Evolutionary conservation across 2,888 invertebrate genomes (phyloP).

Genomic region (Mactromeris polynyma): DNA sequence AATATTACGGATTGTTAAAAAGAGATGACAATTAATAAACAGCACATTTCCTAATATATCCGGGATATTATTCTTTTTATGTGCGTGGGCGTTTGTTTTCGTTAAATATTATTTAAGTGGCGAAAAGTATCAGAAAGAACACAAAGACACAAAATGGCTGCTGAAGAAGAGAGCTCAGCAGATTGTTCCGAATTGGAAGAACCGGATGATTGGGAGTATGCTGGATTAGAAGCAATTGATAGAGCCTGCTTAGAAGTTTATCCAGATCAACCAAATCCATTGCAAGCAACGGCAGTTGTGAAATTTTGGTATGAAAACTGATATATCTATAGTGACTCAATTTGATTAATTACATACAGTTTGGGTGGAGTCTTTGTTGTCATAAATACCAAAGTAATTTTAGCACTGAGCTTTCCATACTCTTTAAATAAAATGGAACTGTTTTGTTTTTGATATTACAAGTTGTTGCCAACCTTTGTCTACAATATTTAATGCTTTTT

Average conservation of each 20-base stretch:
- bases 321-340: neutral
- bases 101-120: neutral
- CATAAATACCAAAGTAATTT: neutral
- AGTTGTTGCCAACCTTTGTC: no score
- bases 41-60: neutral
- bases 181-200: constrained; percentile 56
- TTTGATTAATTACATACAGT: neutral
- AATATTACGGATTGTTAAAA: neutral
- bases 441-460: no score
- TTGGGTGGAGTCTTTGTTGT: constrained; percentile 14
- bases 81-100: constrained; percentile 4
- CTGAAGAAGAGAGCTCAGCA: constrained; percentile 40
- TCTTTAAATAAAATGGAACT: no score
- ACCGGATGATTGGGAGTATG: constrained; percentile 69
- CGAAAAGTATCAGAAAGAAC: constrained; percentile 5
- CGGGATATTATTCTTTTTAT: neutral
- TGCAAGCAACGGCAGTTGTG: constrained; percentile 95
- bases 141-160: constrained; percentile 46
- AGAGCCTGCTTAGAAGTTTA: constrained; percentile 92
- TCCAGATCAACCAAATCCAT: constrained; percentile 95
- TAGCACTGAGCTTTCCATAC: no score
- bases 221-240: constrained; percentile 92
- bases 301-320: constrained; percentile 92
- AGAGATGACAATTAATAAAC: neutral
- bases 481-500: no score